A percentile compares a stretch with the other conserved stretches of the same genome.
These are phyloP conservation scores for Chunga burmeisteri DNA, from an alignment of 2,113 vertebrate genomes.

Conservation along the genomic window DNA sequence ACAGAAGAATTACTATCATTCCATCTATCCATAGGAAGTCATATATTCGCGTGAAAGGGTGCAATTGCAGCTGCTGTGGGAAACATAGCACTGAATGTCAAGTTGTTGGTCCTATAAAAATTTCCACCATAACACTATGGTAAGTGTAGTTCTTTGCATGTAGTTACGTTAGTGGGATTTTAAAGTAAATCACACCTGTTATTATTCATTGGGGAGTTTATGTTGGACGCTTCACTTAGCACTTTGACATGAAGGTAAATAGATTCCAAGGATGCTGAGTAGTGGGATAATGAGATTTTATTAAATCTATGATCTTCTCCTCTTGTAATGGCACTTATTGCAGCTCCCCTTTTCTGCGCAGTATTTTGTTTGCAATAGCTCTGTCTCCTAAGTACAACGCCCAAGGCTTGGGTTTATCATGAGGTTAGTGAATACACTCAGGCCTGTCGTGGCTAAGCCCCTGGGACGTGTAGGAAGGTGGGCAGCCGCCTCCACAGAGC, in stretches of 20 bases:
- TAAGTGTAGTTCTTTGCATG: background rate
- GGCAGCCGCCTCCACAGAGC: background rate
- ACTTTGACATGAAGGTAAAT: constrained; percentile 15
- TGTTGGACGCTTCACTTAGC: background rate
- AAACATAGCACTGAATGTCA: background rate
- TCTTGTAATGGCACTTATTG: background rate
- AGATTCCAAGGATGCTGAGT: background rate
- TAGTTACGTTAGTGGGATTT: background rate
- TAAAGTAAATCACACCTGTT: constrained; percentile 5
- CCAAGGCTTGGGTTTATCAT: background rate
- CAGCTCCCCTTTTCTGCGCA: background rate
- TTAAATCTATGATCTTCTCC: background rate
- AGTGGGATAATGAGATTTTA: background rate
- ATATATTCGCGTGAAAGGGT: background rate
- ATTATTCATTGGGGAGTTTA: background rate
- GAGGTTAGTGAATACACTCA: background rate
- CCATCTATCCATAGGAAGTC: background rate
- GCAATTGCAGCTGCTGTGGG: background rate
- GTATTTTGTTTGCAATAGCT: background rate
- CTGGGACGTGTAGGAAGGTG: background rate
- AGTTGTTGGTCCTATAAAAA: background rate
- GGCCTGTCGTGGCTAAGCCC: background rate
- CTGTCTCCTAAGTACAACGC: background rate
- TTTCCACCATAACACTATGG: background rate
- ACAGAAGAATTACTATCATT: background rate